Conservation (phyloP, 2,888 invertebrate genomes). For the Sipunculus nudus region DNA sequence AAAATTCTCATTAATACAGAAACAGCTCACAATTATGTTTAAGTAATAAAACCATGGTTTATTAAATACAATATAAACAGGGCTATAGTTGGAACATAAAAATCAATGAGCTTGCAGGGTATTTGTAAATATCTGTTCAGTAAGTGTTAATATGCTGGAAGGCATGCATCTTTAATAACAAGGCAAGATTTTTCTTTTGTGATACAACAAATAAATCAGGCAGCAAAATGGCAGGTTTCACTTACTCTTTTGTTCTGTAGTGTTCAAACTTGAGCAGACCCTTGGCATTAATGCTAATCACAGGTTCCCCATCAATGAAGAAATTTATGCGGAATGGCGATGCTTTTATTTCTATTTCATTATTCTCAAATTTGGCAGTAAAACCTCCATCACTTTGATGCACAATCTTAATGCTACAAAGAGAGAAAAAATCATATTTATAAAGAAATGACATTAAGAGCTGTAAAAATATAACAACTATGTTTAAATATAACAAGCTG, state of each 20-base stretch:
- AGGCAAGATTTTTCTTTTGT: too few relatives aligned
- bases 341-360: constrained; percentile 74
- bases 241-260: constrained; percentile 74
- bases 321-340: constrained; percentile 85
- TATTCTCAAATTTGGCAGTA: constrained; percentile 66
- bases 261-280: constrained; percentile 95
- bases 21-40: too few relatives aligned
- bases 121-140: too few relatives aligned
- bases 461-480: too few relatives aligned
- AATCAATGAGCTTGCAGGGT: too few relatives aligned
- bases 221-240: background rate
- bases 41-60: too few relatives aligned
- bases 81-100: too few relatives aligned
- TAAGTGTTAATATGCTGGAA: too few relatives aligned
- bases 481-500: too few relatives aligned
- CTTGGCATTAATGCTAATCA: constrained; percentile 84
- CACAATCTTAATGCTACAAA: constrained; percentile 72
- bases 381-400: constrained; percentile 71
- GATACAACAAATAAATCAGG: background rate
- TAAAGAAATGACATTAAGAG: background rate
- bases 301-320: constrained; percentile 71
- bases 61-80: too few relatives aligned
- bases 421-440: constrained; percentile 23
- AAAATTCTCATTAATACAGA: too few relatives aligned
- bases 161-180: too few relatives aligned